Base-by-base conservation (phyloP, 2,113 vertebrate genomes). In the Quiscalus mexicanus region DNA sequence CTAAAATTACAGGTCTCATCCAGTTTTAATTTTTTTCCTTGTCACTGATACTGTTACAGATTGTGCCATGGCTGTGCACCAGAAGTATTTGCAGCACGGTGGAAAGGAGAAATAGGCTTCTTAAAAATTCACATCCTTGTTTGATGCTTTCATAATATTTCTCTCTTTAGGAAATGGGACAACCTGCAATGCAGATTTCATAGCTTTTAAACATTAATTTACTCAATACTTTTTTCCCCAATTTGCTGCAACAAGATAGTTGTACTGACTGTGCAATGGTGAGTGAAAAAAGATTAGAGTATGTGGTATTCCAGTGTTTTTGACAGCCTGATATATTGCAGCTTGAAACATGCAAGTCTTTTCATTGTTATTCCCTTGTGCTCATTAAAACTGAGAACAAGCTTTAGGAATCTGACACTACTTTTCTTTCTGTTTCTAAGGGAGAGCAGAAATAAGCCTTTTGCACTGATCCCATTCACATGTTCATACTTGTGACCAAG, bases 261-360 rank as follows among this genome's bases (percentile, higher is more conserved):
- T 97, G 91, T 91, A 87, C 73, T 93, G 70, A 80, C 97, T 96
- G 84, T 92, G 76, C 93, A 96, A 94, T 41, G 53, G 95, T 90
- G 95, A 96, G 83, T 96, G 90, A 70, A 89, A 97, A 96, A 92
- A 96, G 77, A 98, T 97, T 95, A 97, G 95, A 84, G 69, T 86
- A 67, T 85, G 92, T 95, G 97, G 87, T 79, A 95, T 95, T 96
- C 90, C 94, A 94, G 62, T 95, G 92, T 92, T 97, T 97, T 95
- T 97, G 97, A 97, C 96, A 97, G 84, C 33, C 93, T 97, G 97
- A 97, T 97, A 71, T 95, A 98, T 96, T 98, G 95, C 95, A 89
- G 69, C 91, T 97, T 97, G 90, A 97, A 97, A 95, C 41, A 78
- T 92, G 86, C 86, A 95, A 95, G 92, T 95, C 80, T 89, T 90